Conservation (phyloP, 2,113 vertebrate species). For the Phainopepla nitens region DNA sequence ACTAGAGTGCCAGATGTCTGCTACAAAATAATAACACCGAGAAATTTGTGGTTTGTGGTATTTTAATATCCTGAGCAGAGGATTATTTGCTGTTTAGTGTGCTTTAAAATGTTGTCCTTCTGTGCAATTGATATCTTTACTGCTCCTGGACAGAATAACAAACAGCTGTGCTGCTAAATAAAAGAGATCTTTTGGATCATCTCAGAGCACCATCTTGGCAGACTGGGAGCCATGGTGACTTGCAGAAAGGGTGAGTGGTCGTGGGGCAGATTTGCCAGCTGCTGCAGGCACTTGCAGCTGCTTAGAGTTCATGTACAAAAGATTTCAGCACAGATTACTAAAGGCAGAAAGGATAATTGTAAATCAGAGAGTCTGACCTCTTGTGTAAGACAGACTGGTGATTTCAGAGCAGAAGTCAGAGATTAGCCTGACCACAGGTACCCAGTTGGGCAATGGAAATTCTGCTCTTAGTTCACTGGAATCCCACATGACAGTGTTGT, state of each 20-base stretch:
- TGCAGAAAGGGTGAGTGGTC: background rate
- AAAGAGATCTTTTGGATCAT: background rate
- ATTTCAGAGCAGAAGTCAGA: background rate
- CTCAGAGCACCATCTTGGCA: background rate
- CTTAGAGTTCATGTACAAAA: background rate
- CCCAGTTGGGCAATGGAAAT: background rate
- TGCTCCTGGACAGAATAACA: slow-evolving; percentile 24
- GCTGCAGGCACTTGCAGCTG: background rate
- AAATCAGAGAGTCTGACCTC: background rate
- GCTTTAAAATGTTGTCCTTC: slow-evolving; percentile 18
- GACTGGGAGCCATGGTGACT: background rate
- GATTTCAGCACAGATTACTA: background rate
- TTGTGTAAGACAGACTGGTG: background rate
- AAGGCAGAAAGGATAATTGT: background rate
- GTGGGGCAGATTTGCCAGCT: background rate
- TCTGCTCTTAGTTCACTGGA: background rate
- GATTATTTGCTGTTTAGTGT: slow-evolving; percentile 35
- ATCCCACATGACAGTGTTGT: background rate
- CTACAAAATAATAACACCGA: background rate
- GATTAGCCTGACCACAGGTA: background rate
- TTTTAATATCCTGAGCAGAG: slow-evolving; percentile 26
- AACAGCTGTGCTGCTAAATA: slow-evolving; percentile 2
- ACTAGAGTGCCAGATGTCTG: background rate
- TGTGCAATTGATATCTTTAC: slow-evolving; percentile 15
- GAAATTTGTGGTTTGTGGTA: slow-evolving; percentile 12